phyloP scores from a whole-genome alignment of 2,888 invertebrate genomes.

The Xanthia icteritia region DNA sequence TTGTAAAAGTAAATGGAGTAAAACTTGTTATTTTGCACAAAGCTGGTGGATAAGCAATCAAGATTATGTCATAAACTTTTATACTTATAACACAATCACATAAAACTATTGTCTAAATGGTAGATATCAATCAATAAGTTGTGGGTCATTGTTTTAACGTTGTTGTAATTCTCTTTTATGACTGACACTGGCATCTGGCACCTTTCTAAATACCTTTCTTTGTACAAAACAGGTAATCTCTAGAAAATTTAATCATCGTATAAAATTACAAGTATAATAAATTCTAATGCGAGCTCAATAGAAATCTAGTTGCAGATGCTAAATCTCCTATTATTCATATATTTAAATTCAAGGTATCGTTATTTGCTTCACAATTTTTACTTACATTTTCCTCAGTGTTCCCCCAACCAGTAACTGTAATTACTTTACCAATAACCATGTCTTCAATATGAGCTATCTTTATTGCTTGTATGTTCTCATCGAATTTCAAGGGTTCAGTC shows the following conservation, averaged over 20 bases:
- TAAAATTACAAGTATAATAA: not conserved
- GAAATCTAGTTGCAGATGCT: not conserved
- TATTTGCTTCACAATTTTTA: conserved; percentile 34
- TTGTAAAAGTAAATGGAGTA: not conserved
- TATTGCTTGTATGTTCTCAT: conserved; percentile 80
- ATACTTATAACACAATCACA: not conserved
- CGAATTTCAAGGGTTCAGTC: conserved; percentile 75
- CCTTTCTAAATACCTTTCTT: conserved; percentile 19
- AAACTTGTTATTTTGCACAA: conserved; percentile 6
- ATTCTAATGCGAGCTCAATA: not conserved
- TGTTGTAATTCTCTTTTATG: not conserved
- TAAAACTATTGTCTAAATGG: not conserved
- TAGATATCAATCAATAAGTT: conserved; percentile 1
- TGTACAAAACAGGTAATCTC: not conserved
- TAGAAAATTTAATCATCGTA: not conserved
- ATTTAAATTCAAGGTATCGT: not conserved
- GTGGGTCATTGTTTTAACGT: not conserved
- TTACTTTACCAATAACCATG: conserved; percentile 83
- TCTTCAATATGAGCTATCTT: conserved; percentile 85
- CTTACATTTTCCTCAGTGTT: conserved; percentile 86
- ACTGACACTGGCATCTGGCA: not conserved
- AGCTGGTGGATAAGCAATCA: not conserved
- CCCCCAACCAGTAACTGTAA: conserved; percentile 88
- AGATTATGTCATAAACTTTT: not conserved
- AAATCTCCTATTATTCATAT: not conserved